Conservation (phyloP, 2,113 vertebrate species). For the Odocoileus hemionus region DNA sequence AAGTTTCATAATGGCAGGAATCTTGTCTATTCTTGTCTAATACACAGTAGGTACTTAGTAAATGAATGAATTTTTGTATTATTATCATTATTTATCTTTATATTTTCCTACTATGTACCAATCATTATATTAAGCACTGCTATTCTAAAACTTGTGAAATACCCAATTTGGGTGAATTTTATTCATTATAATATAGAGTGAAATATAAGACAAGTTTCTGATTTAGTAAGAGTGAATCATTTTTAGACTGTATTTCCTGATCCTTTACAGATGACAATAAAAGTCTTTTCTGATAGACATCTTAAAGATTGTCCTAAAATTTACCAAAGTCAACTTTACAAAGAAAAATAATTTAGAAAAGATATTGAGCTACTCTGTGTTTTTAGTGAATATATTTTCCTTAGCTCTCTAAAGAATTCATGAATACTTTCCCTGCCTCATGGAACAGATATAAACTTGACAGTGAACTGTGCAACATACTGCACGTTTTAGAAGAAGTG, state of each 20-base stretch:
- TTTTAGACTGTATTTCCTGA: neutral
- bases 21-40: neutral
- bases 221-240: neutral
- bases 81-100: slow-evolving; percentile 14
- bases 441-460: neutral
- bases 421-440: neutral
- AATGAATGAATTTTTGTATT: slow-evolving; percentile 1
- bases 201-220: neutral
- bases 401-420: neutral
- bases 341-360: neutral
- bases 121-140: neutral
- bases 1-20: neutral
- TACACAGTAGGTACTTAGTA: neutral
- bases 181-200: neutral
- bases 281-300: neutral
- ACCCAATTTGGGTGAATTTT: neutral
- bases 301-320: neutral
- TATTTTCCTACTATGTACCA: neutral
- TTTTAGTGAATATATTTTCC: neutral
- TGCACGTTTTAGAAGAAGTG: neutral
- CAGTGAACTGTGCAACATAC: neutral
- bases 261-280: neutral
- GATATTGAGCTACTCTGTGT: neutral
- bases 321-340: neutral
- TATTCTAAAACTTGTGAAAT: neutral